Evolutionary conservation across 1,140 invertebrate species (phyloP).

Genomic region (Globodera rostochiensis): DNA sequence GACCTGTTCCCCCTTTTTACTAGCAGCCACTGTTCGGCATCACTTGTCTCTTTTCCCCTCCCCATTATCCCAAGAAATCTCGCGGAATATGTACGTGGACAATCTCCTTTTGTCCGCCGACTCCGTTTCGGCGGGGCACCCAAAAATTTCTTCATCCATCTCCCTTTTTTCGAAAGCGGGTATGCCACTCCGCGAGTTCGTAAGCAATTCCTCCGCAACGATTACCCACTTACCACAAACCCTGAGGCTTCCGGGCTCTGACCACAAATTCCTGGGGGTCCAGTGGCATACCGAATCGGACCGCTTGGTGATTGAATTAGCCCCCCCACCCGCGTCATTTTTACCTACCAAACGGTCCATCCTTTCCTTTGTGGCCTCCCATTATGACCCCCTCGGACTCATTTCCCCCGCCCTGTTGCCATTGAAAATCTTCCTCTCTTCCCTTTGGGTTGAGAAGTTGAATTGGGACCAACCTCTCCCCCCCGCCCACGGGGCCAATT

Average conservation of each 20-base stretch:
- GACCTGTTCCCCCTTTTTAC: not conserved
- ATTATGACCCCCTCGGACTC: no score
- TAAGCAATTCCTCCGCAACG: not conserved
- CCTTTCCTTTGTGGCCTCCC: no score
- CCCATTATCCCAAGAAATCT: not conserved
- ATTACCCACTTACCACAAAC: not conserved
- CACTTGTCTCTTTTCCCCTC: not conserved
- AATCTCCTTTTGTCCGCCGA: not conserved
- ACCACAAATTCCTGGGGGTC: constrained; percentile 1
- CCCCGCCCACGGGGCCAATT: no score
- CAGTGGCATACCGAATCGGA: not conserved
- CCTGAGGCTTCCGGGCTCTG: not conserved
- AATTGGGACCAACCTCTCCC: no score
- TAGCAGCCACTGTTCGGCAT: not conserved
- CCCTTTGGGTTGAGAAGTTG: no score
- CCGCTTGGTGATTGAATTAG: not conserved
- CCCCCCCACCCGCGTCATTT: not conserved
- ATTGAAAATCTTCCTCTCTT: no score
- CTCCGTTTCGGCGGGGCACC: not conserved
- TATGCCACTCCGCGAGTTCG: not conserved
- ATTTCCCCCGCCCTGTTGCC: no score
- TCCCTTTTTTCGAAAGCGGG: not conserved
- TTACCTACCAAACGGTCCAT: no score
- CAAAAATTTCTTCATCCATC: not conserved
- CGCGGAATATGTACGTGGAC: not conserved